Evolutionary conservation across 2,113 vertebrate species (phyloP).

Genomic region (Phyllopteryx taeniolatus): DNA sequence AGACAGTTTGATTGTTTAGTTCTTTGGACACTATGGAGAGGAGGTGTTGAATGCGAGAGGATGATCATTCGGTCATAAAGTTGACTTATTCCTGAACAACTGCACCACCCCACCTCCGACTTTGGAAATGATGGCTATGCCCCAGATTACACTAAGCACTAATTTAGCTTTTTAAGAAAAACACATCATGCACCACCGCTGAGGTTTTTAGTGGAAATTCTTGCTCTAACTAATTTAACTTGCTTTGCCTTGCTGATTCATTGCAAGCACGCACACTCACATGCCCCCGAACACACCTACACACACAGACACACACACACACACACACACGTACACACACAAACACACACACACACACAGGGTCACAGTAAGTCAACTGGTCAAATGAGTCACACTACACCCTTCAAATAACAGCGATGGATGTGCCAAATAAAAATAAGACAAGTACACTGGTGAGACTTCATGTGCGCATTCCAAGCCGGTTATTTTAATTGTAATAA

Average conservation of each 20-base stretch:
- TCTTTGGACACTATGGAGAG: too few relatives aligned
- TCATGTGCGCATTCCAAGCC: neutral
- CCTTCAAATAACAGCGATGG: conserved; percentile 12
- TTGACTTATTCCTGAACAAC: too few relatives aligned
- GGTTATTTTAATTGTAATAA: too few relatives aligned
- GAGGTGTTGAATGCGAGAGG: too few relatives aligned
- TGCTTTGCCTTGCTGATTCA: conserved; percentile 17
- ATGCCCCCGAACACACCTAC: neutral
- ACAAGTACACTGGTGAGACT: neutral
- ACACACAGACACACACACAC: conserved; percentile 10
- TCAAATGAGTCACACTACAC: conserved; percentile 25
- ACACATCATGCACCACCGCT: too few relatives aligned
- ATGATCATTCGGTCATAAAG: too few relatives aligned
- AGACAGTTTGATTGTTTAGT: too few relatives aligned
- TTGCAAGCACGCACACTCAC: neutral
- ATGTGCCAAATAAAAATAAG: conserved; percentile 4
- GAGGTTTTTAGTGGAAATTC: too few relatives aligned
- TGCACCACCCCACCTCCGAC: too few relatives aligned
- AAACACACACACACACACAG: conserved; percentile 9
- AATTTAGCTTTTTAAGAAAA: too few relatives aligned
- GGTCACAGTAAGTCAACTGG: conserved; percentile 36
- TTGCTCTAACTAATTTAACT: neutral
- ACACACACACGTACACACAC: conserved; percentile 13
- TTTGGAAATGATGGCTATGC: too few relatives aligned
- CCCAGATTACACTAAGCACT: too few relatives aligned